A percentile compares a stretch with the other conserved stretches of the same genome.
Conservation (phyloP, 2,888 invertebrate genomes). For the Harpalus rufipes region DNA sequence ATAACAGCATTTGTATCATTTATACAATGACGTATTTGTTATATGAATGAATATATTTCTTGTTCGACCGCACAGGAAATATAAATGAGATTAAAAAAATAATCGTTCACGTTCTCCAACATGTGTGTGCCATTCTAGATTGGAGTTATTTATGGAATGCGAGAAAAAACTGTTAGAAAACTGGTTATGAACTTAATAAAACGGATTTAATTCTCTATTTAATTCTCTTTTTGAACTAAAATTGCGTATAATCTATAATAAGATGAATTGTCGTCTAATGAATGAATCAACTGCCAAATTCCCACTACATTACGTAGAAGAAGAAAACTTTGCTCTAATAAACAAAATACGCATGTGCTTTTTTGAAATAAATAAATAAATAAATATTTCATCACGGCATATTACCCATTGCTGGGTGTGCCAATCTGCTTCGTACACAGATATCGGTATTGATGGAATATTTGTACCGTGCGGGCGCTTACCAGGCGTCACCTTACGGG, state of each 20-base stretch:
- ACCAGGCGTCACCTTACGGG: no score
- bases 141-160: constrained; percentile 3
- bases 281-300: constrained; percentile 2
- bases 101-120: constrained; percentile 7
- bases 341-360: no score
- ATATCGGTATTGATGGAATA: no score
- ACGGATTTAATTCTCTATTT: background rate
- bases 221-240: background rate
- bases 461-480: no score
- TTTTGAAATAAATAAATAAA: no score
- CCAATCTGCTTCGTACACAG: no score
- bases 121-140: background rate
- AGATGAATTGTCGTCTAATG: background rate
- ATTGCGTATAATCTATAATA: background rate
- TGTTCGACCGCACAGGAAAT: constrained; percentile 3
- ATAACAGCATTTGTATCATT: background rate
- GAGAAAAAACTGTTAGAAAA: background rate
- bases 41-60: background rate
- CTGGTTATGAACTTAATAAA: background rate
- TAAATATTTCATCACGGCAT: no score
- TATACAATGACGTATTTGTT: background rate
- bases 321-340: no score
- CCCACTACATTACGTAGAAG: background rate
- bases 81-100: constrained; percentile 1
- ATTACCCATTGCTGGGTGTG: no score